Evolutionary conservation across 2,888 invertebrate species (phyloP).

Genomic region (Troides aeacus): DNA sequence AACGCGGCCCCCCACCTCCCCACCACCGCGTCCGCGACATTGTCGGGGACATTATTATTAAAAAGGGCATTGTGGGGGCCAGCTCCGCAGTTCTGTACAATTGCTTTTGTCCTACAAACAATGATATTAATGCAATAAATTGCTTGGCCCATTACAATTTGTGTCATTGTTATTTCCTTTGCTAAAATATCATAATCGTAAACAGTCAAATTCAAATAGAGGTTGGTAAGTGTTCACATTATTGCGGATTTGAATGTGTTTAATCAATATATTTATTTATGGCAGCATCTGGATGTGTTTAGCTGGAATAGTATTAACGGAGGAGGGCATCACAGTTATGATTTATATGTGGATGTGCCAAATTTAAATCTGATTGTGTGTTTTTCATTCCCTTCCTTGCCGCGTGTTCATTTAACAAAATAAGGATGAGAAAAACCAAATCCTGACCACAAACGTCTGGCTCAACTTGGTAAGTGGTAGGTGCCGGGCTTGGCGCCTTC

Average conservation of each 20-base stretch:
- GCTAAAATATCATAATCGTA: neutral
- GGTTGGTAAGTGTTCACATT: too few species aligned
- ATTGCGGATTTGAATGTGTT: too few species aligned
- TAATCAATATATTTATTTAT: too few species aligned
- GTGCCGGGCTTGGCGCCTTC: conserved; percentile 66
- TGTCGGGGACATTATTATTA: conserved; percentile 43
- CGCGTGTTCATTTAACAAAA: conserved; percentile 82
- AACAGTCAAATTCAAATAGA: too few species aligned
- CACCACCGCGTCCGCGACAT: conserved; percentile 38
- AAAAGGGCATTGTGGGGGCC: conserved; percentile 44
- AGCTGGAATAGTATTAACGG: too few species aligned
- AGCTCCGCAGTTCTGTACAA: conserved; percentile 34
- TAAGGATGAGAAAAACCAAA: conserved; percentile 99
- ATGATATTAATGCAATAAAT: conserved; percentile 5
- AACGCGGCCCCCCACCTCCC: conserved; percentile 42
- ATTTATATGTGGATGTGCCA: too few species aligned
- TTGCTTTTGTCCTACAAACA: conserved; percentile 15
- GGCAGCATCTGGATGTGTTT: too few species aligned
- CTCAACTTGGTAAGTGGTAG: conserved; percentile 96
- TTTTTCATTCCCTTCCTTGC: conserved; percentile 77
- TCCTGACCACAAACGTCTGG: conserved; percentile 99
- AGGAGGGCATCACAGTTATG: neutral
- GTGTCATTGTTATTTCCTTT: neutral
- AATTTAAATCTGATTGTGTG: conserved; percentile 53
- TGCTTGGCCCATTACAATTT: neutral